phyloP scores from a whole-genome alignment of 2,113 vertebrate genomes.

The Kryptolebias marmoratus region DNA sequence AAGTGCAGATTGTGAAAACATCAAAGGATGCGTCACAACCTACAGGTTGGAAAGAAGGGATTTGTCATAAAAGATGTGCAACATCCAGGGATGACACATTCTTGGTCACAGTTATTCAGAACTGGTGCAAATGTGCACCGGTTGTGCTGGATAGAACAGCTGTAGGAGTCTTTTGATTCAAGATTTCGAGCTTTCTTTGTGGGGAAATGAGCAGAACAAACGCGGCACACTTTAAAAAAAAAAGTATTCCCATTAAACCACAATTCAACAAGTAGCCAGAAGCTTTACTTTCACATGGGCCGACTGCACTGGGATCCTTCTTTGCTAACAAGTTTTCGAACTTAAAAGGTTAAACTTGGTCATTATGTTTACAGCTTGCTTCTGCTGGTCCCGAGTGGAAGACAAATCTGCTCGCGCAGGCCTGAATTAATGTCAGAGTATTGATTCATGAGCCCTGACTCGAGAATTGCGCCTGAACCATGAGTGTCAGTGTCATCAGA shows the following conservation, averaged over 20 bases:
- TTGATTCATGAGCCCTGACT: constrained; percentile 1
- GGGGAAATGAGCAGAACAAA: neutral
- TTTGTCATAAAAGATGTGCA: neutral
- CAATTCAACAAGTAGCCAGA: neutral
- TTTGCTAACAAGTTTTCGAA: neutral
- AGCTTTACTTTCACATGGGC: neutral
- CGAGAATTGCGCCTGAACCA: neutral
- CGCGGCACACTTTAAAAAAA: neutral
- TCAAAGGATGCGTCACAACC: neutral
- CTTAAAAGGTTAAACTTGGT: neutral
- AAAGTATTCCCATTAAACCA: neutral
- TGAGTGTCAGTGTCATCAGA: neutral
- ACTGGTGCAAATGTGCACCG: neutral
- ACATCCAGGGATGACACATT: neutral
- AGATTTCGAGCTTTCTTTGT: neutral
- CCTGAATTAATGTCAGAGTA: constrained; percentile 7
- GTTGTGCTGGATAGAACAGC: neutral
- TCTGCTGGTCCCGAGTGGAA: constrained; percentile 9
- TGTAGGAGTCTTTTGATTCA: neutral
- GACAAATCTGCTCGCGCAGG: neutral
- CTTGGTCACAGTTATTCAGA: neutral
- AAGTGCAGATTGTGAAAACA: neutral
- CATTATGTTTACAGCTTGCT: neutral
- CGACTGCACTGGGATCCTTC: neutral
- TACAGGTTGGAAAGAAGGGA: neutral